These are phyloP conservation scores for Psephotus haematonotus DNA, from an alignment of 2,113 vertebrate genomes.

Conservation along the genomic window DNA sequence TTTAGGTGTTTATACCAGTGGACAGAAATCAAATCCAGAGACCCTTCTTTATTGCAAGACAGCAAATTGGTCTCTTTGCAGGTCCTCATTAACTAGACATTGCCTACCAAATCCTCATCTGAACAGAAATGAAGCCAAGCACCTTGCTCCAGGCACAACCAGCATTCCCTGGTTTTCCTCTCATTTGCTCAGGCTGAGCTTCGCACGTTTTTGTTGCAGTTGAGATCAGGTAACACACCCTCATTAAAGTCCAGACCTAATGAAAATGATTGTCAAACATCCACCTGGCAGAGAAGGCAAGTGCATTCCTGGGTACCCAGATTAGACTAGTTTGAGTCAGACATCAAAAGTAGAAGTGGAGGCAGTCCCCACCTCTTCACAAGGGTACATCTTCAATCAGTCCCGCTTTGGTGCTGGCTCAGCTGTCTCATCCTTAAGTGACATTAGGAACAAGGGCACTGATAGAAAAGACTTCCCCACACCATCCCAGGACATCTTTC, in stretches of 20 bases:
- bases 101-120: neutral
- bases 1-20: neutral
- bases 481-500: neutral
- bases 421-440: neutral
- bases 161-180: neutral
- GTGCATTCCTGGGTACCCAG: neutral
- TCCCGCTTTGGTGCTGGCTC: neutral
- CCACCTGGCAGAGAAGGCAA: neutral
- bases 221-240: neutral
- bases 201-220: neutral
- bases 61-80: neutral
- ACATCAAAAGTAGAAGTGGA: neutral
- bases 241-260: neutral
- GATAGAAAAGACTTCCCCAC: neutral
- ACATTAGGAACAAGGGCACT: conserved; percentile 15
- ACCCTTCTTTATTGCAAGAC: neutral
- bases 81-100: neutral
- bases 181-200: neutral
- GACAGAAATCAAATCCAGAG: neutral
- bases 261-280: neutral
- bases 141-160: neutral
- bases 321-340: conserved; percentile 25
- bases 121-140: neutral
- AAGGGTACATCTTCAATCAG: conserved; percentile 29
- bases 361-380: neutral